phyloP scores from a whole-genome alignment of 2,113 vertebrate genomes.

The Zosterops lateralis region DNA sequence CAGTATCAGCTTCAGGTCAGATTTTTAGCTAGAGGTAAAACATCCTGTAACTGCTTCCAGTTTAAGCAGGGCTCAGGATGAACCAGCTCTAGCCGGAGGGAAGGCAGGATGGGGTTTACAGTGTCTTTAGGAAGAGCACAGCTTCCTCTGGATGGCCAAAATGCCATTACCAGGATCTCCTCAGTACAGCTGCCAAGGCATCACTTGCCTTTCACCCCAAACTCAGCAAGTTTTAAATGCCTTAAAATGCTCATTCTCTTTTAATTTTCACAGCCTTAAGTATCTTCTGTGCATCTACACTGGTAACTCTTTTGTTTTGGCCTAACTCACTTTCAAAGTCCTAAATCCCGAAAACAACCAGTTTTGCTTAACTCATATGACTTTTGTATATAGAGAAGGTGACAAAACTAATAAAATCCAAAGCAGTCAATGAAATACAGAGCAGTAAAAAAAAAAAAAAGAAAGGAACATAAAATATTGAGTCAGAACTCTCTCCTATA shows the following conservation, averaged over 20 bases:
- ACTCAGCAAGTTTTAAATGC: not conserved
- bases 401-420: not conserved
- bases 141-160: not conserved
- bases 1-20: not conserved
- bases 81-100: not conserved
- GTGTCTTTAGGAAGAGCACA: not conserved
- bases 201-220: not conserved
- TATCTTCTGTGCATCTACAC: not conserved
- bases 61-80: not conserved
- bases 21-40: not conserved
- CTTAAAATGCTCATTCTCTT: not conserved
- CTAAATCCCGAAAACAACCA: not conserved
- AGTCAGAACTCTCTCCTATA: not conserved
- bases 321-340: not conserved
- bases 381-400: not conserved
- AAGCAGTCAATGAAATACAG: not conserved
- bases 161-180: not conserved
- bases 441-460: not conserved
- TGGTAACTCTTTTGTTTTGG: not conserved
- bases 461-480: not conserved
- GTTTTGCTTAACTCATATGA: fast-evolving
- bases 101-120: not conserved
- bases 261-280: not conserved
- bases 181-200: not conserved
- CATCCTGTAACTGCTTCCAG: not conserved